phyloP scores from a whole-genome alignment of 1,140 invertebrate genomes.

The Bombus impatiens region DNA sequence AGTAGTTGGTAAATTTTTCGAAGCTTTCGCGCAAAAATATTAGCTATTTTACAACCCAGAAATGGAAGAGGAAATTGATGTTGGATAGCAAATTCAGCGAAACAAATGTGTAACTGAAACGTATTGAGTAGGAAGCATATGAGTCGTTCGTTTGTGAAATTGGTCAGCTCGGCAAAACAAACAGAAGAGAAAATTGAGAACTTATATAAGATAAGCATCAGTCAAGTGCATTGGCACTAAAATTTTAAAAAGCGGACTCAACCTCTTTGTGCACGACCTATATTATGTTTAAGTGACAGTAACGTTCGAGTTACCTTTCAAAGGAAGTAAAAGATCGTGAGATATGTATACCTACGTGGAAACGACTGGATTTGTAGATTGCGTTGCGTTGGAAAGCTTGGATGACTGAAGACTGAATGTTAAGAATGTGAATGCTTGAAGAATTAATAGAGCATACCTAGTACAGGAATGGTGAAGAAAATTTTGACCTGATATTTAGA shows the following conservation, averaged over 20 bases:
- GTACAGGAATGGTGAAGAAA: not conserved
- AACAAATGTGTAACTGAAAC: not conserved
- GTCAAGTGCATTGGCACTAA: too few relatives aligned
- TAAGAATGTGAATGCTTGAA: not conserved
- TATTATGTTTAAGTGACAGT: not conserved
- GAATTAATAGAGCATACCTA: not conserved
- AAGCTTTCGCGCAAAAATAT: not conserved
- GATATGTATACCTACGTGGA: not conserved
- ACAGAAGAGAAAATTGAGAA: too few relatives aligned
- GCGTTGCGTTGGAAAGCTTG: not conserved
- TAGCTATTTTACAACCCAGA: too few relatives aligned
- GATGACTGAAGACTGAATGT: not conserved
- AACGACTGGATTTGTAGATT: not conserved
- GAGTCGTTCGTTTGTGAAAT: too few relatives aligned
- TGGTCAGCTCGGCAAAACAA: too few relatives aligned
- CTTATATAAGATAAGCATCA: too few relatives aligned
- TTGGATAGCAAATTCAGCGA: not conserved
- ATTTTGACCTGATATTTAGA: not conserved
- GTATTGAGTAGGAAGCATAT: not conserved
- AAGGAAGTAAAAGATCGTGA: not conserved
- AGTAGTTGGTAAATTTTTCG: too few relatives aligned
- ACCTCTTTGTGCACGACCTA: too few relatives aligned
- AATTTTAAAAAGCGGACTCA: too few relatives aligned
- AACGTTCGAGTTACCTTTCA: not conserved
- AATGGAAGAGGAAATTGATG: too few relatives aligned